Conservation (phyloP, 2,113 vertebrate genomes). For the Phalacrocorax pelagicus region DNA sequence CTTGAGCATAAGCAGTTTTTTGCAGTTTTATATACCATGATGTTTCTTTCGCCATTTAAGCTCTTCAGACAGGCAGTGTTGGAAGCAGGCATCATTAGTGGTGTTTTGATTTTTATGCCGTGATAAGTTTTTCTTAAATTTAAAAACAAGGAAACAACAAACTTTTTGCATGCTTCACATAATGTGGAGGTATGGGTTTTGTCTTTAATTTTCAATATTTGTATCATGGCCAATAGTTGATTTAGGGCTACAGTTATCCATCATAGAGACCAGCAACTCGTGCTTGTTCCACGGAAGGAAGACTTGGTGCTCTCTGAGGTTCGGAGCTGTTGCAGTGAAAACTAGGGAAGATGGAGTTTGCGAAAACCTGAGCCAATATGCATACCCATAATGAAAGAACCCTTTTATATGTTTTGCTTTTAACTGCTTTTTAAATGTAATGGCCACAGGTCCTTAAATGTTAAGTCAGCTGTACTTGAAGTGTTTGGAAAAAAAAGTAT, state of each 20-base stretch:
- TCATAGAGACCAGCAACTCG: neutral
- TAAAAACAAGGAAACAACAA: neutral
- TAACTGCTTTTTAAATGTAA: neutral
- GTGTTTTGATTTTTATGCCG: neutral
- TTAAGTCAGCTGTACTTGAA: neutral
- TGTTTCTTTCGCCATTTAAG: neutral
- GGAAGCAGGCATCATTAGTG: neutral
- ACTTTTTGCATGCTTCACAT: neutral
- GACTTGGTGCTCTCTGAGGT: neutral
- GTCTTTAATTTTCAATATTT: slow-evolving; percentile 35
- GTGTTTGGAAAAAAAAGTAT: neutral
- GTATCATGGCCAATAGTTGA: neutral
- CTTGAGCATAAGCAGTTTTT: neutral
- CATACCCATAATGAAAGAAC: neutral
- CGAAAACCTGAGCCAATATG: neutral
- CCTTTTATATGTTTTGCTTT: neutral
- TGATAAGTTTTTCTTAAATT: neutral
- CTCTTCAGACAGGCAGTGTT: slow-evolving; percentile 26
- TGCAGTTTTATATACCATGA: neutral
- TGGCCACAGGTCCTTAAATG: neutral
- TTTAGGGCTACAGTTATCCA: neutral
- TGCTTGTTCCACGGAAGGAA: neutral
- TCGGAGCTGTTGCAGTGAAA: neutral
- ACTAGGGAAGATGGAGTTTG: neutral
- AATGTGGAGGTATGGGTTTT: neutral